Base-by-base conservation (phyloP, 2,113 vertebrate genomes). In the Ceyx melanurus region DNA sequence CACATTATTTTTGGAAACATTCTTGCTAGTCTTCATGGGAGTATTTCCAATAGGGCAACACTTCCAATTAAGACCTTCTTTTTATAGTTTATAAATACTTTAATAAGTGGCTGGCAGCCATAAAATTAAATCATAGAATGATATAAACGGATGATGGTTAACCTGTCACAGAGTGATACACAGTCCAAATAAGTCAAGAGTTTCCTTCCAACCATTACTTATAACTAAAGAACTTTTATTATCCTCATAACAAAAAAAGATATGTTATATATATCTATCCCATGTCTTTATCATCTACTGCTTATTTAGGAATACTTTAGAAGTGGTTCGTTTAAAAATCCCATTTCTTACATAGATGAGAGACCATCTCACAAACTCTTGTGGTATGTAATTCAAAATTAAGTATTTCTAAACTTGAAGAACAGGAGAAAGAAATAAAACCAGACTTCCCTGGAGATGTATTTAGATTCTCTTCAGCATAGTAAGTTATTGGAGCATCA, bases 61-160 rank as follows among this genome's bases (percentile, higher is more conserved):
- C 61, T 90, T 75, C 88, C 88, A 93, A 71, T 91, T 86, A 95
- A 81, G 68, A 89, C 4, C 43, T 93, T 51, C 35, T 48, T 79
- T 83, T 88, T n/a, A n/a, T 6, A 35, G 54, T 77, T 65, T 33
- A 90, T 82, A 87, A 94, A 73, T 65, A 74, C 40, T 78, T 45
- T 11, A 43, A 28, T 29, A 76, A 79, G 50, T 68, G 48, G 40
- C 53, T 86, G 78, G 48, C 61, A 65, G 71, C 45, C 62, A 73
- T 65, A 74, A 85, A 92, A 87, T 70, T 82, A 73, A 66, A 71
- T 37, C 37, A 37, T 37, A 37, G 37, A 37, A 37, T 37, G 37
- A 37, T 37, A 10, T 60, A 75, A 80, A 48, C 10, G 53, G 37
- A 62, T 82, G 70, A 90, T 43, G 19, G 51, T 18, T 54, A 80